phyloP scores from a whole-genome alignment of 2,888 invertebrate genomes.

The Lochmaea capreae region DNA sequence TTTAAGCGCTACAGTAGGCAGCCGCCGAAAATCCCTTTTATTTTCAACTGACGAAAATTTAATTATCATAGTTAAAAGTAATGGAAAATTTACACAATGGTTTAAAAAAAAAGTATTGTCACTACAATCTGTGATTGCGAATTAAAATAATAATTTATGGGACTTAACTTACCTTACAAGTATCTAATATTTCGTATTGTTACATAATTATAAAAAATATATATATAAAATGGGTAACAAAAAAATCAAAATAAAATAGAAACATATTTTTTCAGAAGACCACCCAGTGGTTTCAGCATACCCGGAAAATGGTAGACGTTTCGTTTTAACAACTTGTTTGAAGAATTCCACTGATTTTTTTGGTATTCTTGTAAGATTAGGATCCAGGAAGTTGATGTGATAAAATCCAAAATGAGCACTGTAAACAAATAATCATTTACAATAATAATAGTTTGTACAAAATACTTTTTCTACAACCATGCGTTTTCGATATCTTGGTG shows the following conservation, averaged over 20 bases:
- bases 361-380: conserved; percentile 71
- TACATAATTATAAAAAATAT: neutral
- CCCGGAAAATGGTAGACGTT: conserved; percentile 26
- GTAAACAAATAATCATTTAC: conserved; percentile 56
- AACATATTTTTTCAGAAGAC: neutral
- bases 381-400: conserved; percentile 74
- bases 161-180: too few species aligned
- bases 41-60: too few species aligned
- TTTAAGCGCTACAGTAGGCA: too few species aligned
- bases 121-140: too few species aligned
- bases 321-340: conserved; percentile 67
- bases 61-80: too few species aligned
- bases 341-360: conserved; percentile 73
- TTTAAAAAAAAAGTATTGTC: too few species aligned
- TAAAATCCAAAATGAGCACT: conserved; percentile 78
- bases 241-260: neutral
- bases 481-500: too few species aligned
- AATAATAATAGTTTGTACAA: neutral
- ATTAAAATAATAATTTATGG: too few species aligned
- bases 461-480: too few species aligned
- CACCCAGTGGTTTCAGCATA: neutral
- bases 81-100: too few species aligned
- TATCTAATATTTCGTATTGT: too few species aligned
- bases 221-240: neutral
- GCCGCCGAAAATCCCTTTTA: too few species aligned